Conservation (phyloP, 2,888 invertebrate species). For the Cordilura impudica region DNA sequence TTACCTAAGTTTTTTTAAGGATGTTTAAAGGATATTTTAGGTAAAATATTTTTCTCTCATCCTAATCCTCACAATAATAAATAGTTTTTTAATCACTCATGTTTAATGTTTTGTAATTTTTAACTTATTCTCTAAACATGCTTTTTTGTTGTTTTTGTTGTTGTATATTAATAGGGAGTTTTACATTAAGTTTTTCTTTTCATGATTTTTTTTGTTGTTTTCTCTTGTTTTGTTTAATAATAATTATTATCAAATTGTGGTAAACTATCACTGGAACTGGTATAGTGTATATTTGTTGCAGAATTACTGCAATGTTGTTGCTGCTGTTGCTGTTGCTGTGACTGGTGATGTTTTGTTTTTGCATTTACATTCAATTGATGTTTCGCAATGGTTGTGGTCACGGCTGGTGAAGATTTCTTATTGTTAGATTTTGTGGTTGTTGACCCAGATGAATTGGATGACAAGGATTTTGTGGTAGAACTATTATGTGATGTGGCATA, state of each 20-base stretch:
- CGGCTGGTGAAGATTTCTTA: conserved; percentile 40
- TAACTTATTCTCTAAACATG: conserved; percentile 56
- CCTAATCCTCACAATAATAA: conserved; percentile 20
- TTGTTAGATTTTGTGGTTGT: conserved; percentile 36
- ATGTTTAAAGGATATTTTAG: not conserved
- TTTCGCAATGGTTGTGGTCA: not conserved
- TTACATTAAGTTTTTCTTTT: not conserved
- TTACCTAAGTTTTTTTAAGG: not conserved
- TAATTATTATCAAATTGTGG: conserved; percentile 74
- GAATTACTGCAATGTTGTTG: conserved; percentile 60
- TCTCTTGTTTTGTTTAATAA: conserved; percentile 55
- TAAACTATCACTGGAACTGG: conserved; percentile 76
- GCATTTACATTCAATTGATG: not conserved
- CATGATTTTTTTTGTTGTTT: not conserved
- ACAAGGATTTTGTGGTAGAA: conserved; percentile 33
- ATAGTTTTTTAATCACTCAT: conserved; percentile 40
- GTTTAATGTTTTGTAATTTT: conserved; percentile 23
- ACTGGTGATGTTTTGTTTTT: conserved; percentile 34
- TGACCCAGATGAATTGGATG: conserved; percentile 46
- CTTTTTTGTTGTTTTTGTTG: not conserved
- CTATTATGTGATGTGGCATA: not conserved
- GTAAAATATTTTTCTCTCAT: not conserved
- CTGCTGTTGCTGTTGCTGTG: conserved; percentile 60
- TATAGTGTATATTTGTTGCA: conserved; percentile 68
- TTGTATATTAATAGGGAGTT: conserved; percentile 5